phyloP scores from a whole-genome alignment of 2,797 vertebrate genomes.

The Hydrophis major region DNA sequence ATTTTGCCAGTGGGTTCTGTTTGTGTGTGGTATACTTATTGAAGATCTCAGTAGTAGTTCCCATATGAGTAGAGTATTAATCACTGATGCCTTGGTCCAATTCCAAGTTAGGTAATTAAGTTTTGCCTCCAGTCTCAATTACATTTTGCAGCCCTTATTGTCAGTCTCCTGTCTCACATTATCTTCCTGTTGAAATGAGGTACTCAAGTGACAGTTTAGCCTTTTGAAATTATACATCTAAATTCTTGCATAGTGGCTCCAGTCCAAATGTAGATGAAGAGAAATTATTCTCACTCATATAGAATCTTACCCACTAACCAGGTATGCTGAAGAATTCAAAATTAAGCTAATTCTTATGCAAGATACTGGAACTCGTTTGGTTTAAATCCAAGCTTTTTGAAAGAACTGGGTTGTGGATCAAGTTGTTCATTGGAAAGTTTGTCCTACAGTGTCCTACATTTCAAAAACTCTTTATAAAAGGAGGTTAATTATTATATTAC shows the following conservation, averaged over 20 bases:
- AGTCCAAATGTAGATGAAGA: constrained; percentile 4
- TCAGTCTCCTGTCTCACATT: background rate
- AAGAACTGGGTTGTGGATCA: constrained; percentile 19
- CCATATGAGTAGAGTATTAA: constrained; percentile 32
- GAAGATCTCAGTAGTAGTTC: constrained; percentile 17
- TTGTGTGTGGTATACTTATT: constrained; percentile 9
- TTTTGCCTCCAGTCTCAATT: constrained; percentile 32
- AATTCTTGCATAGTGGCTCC: constrained; percentile 13
- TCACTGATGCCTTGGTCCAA: constrained; percentile 29
- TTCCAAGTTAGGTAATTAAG: constrained; percentile 46
- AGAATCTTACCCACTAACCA: constrained; percentile 1
- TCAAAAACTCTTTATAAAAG: constrained; percentile 16
- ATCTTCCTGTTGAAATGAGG: constrained; percentile 28
- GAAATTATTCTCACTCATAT: constrained; percentile 22
- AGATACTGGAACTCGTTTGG: constrained; percentile 13
- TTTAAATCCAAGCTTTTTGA: constrained; percentile 17
- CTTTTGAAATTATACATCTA: constrained; percentile 38
- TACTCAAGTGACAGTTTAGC: constrained; percentile 35
- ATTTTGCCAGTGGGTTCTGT: background rate
- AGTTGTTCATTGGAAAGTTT: constrained; percentile 5
- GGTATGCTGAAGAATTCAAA: background rate
- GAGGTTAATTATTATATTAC: constrained; percentile 26
- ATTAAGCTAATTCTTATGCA: constrained; percentile 28
- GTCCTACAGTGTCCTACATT: constrained; percentile 21
- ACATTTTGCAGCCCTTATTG: constrained; percentile 44